Conservation (phyloP, 2,888 invertebrate species). For the Fragum sueziense region DNA sequence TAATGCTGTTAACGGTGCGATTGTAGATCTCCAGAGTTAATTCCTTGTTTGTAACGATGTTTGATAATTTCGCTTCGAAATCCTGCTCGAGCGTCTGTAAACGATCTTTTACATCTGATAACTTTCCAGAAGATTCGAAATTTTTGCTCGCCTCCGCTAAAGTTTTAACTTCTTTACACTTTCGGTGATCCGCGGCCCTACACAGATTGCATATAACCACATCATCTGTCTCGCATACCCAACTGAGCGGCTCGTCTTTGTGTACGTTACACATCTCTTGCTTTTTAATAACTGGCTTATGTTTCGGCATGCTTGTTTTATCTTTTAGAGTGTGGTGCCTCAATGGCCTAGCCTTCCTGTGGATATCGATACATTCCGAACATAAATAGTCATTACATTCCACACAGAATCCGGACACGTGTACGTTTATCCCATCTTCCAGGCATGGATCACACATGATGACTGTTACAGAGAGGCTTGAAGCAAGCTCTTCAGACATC, state of each 20-base stretch:
- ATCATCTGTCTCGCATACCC: background rate
- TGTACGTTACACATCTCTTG: background rate
- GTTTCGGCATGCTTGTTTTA: background rate
- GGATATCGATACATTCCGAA: conserved; percentile 8
- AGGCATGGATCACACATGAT: conserved; percentile 5
- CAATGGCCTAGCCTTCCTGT: background rate
- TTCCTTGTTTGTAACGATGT: too few species aligned
- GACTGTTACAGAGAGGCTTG: background rate
- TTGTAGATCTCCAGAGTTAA: too few species aligned
- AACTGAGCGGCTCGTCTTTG: background rate
- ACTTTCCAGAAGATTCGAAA: background rate
- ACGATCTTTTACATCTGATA: background rate
- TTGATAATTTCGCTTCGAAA: background rate
- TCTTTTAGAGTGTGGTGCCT: conserved; percentile 13
- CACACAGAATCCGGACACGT: conserved; percentile 23
- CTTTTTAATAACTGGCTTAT: background rate
- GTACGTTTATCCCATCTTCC: conserved; percentile 2
- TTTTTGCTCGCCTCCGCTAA: background rate
- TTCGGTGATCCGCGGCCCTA: background rate
- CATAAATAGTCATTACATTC: conserved; percentile 27
- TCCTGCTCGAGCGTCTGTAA: background rate
- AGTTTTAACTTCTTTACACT: background rate
- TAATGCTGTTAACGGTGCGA: background rate
- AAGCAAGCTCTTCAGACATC: background rate
- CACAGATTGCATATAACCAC: background rate